Evolutionary conservation across 2,113 vertebrate species (phyloP).

Genomic region (Catharus minimus): DNA sequence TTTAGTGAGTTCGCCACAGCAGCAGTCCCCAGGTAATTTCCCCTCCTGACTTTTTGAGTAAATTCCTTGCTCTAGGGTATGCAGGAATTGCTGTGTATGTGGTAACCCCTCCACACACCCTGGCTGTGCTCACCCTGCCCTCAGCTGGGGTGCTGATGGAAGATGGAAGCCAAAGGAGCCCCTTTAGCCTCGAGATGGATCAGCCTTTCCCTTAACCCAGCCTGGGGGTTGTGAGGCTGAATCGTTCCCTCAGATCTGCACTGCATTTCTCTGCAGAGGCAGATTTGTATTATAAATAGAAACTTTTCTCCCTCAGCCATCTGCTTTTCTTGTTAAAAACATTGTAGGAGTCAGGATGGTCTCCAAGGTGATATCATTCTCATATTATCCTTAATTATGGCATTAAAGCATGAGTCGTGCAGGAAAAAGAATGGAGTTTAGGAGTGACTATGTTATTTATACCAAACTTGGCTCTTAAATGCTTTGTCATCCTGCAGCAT

Average conservation of each 20-base stretch:
- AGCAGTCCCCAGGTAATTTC: background rate
- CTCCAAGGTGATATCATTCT: conserved; percentile 17
- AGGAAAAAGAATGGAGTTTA: background rate
- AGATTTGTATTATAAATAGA: conserved; percentile 7
- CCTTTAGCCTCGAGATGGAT: background rate
- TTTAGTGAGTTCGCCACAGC: background rate
- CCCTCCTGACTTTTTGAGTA: accelerated
- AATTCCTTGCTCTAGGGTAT: background rate
- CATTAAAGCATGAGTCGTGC: background rate
- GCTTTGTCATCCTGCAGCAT: conserved; percentile 33
- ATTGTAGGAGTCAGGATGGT: background rate
- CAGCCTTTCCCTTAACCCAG: background rate
- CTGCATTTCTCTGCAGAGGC: background rate
- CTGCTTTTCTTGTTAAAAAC: conserved; percentile 2
- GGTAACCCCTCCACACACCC: accelerated
- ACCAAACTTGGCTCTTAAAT: background rate
- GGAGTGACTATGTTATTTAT: background rate
- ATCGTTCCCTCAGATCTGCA: background rate
- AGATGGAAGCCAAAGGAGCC: background rate
- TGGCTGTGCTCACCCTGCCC: background rate
- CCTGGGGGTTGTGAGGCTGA: background rate
- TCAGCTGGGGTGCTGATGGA: background rate
- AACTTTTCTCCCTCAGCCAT: background rate
- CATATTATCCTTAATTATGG: conserved; percentile 3
- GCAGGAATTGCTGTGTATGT: background rate